Evolutionary conservation across 2,797 vertebrate genomes (phyloP).

Genomic region (Sebastolobus alascanus): DNA sequence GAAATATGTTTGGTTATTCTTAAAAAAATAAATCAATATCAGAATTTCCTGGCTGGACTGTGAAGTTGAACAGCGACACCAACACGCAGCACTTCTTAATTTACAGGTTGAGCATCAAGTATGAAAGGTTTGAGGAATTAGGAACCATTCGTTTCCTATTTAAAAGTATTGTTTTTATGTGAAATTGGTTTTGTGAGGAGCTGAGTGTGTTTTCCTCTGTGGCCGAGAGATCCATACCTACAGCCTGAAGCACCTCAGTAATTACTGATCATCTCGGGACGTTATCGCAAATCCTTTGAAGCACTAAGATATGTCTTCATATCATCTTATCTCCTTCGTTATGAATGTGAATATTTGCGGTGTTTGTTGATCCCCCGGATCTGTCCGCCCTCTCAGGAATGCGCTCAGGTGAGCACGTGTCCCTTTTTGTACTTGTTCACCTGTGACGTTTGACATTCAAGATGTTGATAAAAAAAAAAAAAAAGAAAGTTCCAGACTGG

Average conservation of each 20-base stretch:
- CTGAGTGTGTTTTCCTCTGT: background rate
- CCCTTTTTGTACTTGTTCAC: conserved; percentile 34
- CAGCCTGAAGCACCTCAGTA: background rate
- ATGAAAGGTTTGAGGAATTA: conserved; percentile 12
- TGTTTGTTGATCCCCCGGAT: background rate
- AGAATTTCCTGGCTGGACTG: background rate
- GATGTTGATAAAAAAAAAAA: conserved; percentile 5
- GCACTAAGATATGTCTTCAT: background rate
- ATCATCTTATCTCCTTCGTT: background rate
- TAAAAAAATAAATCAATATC: conserved; percentile 2
- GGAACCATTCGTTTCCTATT: conserved; percentile 16
- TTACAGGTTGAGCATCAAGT: background rate
- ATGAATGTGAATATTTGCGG: background rate
- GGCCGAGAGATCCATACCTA: background rate
- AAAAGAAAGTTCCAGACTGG: background rate
- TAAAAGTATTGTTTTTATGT: background rate
- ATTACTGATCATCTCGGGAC: conserved; percentile 2
- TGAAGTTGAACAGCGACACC: conserved; percentile 18
- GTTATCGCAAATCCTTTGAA: background rate
- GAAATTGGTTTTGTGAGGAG: background rate
- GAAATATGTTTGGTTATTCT: conserved; percentile 21
- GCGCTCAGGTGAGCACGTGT: conserved; percentile 51
- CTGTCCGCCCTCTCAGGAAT: conserved; percentile 20
- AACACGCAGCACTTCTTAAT: conserved; percentile 14
- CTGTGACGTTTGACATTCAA: conserved; percentile 29